A percentile compares a stretch with the other conserved stretches of the same genome.
phyloP scores from a whole-genome alignment of 2,797 vertebrate genomes.

The Neosalanx taihuensis region DNA sequence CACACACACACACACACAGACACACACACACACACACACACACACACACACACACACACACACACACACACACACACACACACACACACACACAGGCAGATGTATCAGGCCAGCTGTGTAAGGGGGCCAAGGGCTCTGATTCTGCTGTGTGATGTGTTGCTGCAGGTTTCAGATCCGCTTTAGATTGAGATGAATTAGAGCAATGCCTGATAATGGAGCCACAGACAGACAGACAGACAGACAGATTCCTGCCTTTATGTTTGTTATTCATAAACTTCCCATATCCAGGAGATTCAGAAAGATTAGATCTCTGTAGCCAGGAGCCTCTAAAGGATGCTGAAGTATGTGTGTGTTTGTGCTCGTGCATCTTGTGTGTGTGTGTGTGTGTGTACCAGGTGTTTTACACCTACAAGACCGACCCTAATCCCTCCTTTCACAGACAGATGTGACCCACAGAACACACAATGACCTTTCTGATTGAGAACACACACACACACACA shows the following conservation, averaged over 20 bases:
- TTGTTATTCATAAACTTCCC: constrained; percentile 44
- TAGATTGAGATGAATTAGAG: constrained; percentile 38
- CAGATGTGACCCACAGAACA: constrained; percentile 47
- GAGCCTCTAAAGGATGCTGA: too few species aligned
- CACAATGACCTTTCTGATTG: not conserved
- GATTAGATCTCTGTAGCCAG: too few species aligned
- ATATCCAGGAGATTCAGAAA: constrained; percentile 30
- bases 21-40: not conserved
- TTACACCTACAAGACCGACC: not conserved
- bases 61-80: constrained; percentile 5
- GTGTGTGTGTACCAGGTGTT: constrained; percentile 18
- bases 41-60: constrained; percentile 20
- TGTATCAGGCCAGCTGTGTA: constrained; percentile 40
- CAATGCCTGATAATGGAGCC: too few species aligned
- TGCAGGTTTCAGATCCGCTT: constrained; percentile 37
- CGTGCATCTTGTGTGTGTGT: constrained; percentile 4
- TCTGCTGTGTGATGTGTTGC: constrained; percentile 13
- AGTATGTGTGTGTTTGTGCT: constrained; percentile 9
- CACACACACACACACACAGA: constrained; percentile 8
- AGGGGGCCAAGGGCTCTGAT: constrained; percentile 26
- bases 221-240: too few species aligned
- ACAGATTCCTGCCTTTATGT: too few species aligned
- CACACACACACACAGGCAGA: not conserved
- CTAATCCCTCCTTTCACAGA: constrained; percentile 43
- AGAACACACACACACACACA: constrained; percentile 13